phyloP scores from a whole-genome alignment of 2,888 invertebrate species.

The Erebia aethiops region DNA sequence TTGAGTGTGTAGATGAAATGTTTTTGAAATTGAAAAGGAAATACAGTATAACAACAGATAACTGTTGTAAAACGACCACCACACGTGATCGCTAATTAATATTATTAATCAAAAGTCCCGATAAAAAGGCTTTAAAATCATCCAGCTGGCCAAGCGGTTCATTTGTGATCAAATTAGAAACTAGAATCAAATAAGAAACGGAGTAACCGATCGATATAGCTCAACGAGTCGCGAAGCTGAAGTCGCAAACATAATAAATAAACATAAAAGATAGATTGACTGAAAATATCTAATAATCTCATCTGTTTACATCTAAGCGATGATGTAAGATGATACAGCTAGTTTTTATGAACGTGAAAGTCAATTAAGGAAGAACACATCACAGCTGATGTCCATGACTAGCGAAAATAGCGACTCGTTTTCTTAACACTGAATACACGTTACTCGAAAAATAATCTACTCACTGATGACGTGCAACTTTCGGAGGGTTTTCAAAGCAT shows the following conservation, averaged over 20 bases:
- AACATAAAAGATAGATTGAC: not conserved
- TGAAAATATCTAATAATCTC: not conserved
- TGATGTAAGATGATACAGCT: conserved; percentile 4
- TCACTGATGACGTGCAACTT: not conserved
- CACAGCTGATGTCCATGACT: conserved; percentile 3
- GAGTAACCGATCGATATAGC: no score
- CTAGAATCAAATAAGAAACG: no score
- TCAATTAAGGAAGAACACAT: conserved; percentile 7
- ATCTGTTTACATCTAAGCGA: not conserved
- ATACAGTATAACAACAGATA: no score
- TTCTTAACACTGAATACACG: not conserved
- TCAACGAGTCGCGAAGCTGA: no score
- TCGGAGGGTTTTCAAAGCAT: not conserved
- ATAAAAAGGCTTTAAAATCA: no score
- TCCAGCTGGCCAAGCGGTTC: no score
- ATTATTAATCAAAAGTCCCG: no score
- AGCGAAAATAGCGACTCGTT: conserved; percentile 4
- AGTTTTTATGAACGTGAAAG: conserved; percentile 3
- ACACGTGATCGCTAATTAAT: no score
- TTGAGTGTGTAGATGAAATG: not conserved
- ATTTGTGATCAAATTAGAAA: no score
- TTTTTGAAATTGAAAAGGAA: not conserved
- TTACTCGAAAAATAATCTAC: not conserved
- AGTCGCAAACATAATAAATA: no score
- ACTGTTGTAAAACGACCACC: no score